phyloP scores from a whole-genome alignment of 1,140 invertebrate species.

The Melitaea cinxia region DNA sequence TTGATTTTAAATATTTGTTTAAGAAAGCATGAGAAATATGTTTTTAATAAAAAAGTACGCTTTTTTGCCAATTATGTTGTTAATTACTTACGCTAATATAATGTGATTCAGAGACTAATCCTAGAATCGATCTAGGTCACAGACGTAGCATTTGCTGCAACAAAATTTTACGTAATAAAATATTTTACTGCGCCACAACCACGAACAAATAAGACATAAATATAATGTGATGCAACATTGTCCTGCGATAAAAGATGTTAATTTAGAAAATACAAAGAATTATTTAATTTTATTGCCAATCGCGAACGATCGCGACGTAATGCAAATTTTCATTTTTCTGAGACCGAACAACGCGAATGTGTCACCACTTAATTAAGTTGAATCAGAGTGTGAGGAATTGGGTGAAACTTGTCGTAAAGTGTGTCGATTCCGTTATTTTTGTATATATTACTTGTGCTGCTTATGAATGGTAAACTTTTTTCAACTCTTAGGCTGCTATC shows the following conservation, averaged over 20 bases:
- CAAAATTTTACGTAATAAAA: slow-evolving; percentile 29
- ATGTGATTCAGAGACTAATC: slow-evolving; percentile 5
- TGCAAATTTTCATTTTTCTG: slow-evolving; percentile 4
- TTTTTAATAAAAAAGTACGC: too few species aligned
- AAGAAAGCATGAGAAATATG: too few species aligned
- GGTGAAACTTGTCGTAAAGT: slow-evolving; percentile 39
- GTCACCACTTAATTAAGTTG: slow-evolving; percentile 45
- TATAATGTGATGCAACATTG: slow-evolving; percentile 20
- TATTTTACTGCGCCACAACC: slow-evolving; percentile 22
- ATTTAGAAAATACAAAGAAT: slow-evolving; percentile 24
- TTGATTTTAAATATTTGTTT: background rate
- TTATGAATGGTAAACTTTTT: slow-evolving; percentile 40
- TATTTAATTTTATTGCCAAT: slow-evolving; percentile 15
- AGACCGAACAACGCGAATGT: slow-evolving; percentile 32
- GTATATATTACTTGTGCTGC: slow-evolving; percentile 24
- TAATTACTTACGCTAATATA: too few species aligned
- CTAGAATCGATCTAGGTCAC: slow-evolving; percentile 30
- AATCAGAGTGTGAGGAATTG: slow-evolving; percentile 38
- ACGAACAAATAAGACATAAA: slow-evolving; percentile 15
- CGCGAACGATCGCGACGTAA: background rate
- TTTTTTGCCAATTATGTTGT: too few species aligned
- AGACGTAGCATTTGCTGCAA: slow-evolving; percentile 25
- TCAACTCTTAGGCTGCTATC: slow-evolving; percentile 34
- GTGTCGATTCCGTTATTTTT: slow-evolving; percentile 44
- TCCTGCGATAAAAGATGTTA: slow-evolving; percentile 11